These are phyloP conservation scores for Holothuria scabra DNA, from an alignment of 53 echinoderm and acorn worm genomes.

Conservation along the genomic window DNA sequence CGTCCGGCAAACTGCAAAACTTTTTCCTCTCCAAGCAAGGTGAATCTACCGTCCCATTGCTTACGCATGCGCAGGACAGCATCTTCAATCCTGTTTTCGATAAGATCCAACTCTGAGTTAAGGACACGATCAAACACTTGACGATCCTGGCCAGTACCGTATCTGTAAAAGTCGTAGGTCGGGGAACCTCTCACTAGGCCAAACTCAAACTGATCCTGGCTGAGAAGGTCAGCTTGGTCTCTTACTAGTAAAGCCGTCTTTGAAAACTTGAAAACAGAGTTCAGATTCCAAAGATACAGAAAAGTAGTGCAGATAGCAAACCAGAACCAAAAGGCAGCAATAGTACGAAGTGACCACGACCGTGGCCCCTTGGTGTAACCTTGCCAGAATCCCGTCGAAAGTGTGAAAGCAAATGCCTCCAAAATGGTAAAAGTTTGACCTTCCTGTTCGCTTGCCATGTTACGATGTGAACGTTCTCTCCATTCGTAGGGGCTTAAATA, in stretches of 20 bases:
- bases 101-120: slow-evolving; percentile 69
- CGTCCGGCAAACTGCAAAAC: slow-evolving; percentile 76
- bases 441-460: slow-evolving; percentile 64
- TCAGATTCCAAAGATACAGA: slow-evolving; percentile 73
- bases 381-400: slow-evolving; percentile 67
- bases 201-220: slow-evolving; percentile 77
- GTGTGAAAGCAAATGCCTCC: slow-evolving; percentile 60
- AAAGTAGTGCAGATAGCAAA: slow-evolving; percentile 76
- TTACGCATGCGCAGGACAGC: slow-evolving; percentile 71
- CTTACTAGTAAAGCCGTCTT: slow-evolving; percentile 56
- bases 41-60: slow-evolving; percentile 80
- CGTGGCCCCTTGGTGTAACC: slow-evolving; percentile 70
- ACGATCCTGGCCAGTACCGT: slow-evolving; percentile 52
- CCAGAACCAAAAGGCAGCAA: slow-evolving; percentile 80
- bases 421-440: slow-evolving; percentile 62
- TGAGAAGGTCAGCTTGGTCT: slow-evolving; percentile 66
- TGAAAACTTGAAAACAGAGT: slow-evolving; percentile 63
- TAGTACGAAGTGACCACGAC: slow-evolving; percentile 64
- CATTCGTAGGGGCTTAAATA: slow-evolving; percentile 74
- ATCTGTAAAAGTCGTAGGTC: slow-evolving; percentile 74
- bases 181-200: slow-evolving; percentile 83
- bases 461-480: slow-evolving; percentile 48
- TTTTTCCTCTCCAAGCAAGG: slow-evolving; percentile 81
- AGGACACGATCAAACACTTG: slow-evolving; percentile 71
- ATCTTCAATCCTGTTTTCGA: slow-evolving; percentile 78